phyloP scores from a whole-genome alignment of 2,113 vertebrate genomes.

The Romanogobio albipinnatus region DNA sequence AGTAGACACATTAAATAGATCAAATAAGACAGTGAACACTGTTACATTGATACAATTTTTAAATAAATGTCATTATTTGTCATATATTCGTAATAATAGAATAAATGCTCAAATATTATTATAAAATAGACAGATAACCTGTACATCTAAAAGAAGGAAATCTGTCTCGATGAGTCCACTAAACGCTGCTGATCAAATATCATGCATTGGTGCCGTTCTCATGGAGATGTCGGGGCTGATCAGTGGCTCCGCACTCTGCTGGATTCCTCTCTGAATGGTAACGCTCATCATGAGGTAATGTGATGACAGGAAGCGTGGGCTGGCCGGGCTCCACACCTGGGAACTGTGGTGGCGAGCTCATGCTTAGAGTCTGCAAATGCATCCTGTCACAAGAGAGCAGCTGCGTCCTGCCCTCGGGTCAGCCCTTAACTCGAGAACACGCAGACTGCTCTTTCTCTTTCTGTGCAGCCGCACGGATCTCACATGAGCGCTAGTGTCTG shows the following conservation, averaged over 20 bases:
- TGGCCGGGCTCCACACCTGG: conserved; percentile 1
- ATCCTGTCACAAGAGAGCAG: conserved; percentile 57
- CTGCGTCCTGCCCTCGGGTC: conserved; percentile 49
- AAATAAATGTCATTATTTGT: no score
- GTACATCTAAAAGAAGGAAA: not conserved
- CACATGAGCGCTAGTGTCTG: not conserved
- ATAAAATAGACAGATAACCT: not conserved
- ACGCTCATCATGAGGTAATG: not conserved
- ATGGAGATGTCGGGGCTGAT: no score
- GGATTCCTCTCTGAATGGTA: not conserved
- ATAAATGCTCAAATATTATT: not conserved
- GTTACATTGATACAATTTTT: no score
- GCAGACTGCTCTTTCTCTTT: not conserved
- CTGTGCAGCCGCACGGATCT: not conserved
- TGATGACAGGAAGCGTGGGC: not conserved
- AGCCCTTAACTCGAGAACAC: not conserved
- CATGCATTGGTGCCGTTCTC: not conserved
- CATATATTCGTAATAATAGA: not conserved
- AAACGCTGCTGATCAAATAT: not conserved
- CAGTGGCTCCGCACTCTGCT: no score
- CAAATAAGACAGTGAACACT: no score
- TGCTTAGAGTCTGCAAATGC: conserved; percentile 34
- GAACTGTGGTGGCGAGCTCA: not conserved
- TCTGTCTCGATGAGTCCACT: not conserved
- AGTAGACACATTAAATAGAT: no score